phyloP scores from a whole-genome alignment of 2,888 invertebrate genomes.

The Thereva nobilitata region DNA sequence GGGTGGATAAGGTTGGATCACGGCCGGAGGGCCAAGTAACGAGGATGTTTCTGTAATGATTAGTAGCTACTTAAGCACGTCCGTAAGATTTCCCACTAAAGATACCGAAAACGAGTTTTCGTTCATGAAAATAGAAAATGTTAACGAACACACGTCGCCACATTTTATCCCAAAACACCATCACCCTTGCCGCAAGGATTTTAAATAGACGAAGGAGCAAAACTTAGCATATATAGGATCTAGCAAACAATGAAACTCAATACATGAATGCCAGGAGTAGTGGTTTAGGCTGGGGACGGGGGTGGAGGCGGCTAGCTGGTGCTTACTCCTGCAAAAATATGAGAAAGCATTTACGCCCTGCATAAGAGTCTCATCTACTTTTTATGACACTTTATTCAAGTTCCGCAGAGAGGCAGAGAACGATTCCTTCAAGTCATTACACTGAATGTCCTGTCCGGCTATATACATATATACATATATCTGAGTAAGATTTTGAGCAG shows the following conservation, averaged over 20 bases:
- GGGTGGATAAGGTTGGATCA: too few relatives aligned
- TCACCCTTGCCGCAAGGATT: too few relatives aligned
- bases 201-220: too few relatives aligned
- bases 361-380: constrained; percentile 16
- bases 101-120: constrained; percentile 27
- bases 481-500: background rate
- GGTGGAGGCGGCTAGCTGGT: constrained; percentile 4
- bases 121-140: constrained; percentile 20
- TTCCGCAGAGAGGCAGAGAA: constrained; percentile 10
- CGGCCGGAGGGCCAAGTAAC: too few relatives aligned
- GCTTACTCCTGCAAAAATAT: background rate
- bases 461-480: background rate
- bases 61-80: constrained; percentile 32
- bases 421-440: constrained; percentile 19
- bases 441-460: constrained; percentile 15
- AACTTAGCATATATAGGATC: too few relatives aligned
- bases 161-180: too few relatives aligned
- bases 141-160: background rate
- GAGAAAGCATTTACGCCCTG: background rate
- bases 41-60: constrained; percentile 18
- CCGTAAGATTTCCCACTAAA: constrained; percentile 18
- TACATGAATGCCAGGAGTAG: constrained; percentile 1
- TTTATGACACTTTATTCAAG: constrained; percentile 24
- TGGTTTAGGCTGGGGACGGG: constrained; percentile 1
- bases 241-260: too few relatives aligned